Percentiles rank a stretch among this genome's conserved stretches.
phyloP scores from a whole-genome alignment of 2,888 invertebrate species.

The Scaptomyza caliginosa region DNA sequence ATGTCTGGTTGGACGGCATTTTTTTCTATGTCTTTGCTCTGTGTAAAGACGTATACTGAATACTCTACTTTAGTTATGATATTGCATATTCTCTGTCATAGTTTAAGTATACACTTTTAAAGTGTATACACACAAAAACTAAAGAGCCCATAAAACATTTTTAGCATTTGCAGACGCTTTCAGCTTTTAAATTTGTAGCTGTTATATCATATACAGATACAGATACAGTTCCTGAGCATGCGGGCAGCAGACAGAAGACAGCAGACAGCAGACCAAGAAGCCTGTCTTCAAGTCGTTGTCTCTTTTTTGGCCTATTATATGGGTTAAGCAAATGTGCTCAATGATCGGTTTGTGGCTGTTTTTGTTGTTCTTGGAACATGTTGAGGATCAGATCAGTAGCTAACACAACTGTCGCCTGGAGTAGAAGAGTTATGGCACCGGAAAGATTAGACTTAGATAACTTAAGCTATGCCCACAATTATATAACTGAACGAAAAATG shows the following conservation, averaged over 20 bases:
- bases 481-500: conserved; percentile 11
- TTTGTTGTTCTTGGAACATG: conserved; percentile 22
- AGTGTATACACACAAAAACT: conserved; percentile 31
- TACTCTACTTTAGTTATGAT: no score
- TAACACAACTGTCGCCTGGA: conserved; percentile 23
- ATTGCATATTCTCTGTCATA: neutral
- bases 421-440: conserved; percentile 11
- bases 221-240: conserved; percentile 49
- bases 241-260: conserved; percentile 68
- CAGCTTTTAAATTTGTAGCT: conserved; percentile 65
- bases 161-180: conserved; percentile 74
- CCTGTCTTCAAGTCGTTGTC: conserved; percentile 35
- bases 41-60: neutral
- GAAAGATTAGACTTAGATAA: neutral
- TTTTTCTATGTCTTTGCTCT: no score
- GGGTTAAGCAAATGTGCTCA: conserved; percentile 53
- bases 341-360: conserved; percentile 15
- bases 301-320: conserved; percentile 34
- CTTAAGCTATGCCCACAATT: no score
- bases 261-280: conserved; percentile 44
- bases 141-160: conserved; percentile 73
- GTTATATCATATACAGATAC: conserved; percentile 32
- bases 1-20: conserved; percentile 75
- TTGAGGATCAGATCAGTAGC: conserved; percentile 31
- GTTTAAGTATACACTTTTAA: neutral